Conservation (phyloP, 2,888 invertebrate genomes). For the Scrobipalpa costella region DNA sequence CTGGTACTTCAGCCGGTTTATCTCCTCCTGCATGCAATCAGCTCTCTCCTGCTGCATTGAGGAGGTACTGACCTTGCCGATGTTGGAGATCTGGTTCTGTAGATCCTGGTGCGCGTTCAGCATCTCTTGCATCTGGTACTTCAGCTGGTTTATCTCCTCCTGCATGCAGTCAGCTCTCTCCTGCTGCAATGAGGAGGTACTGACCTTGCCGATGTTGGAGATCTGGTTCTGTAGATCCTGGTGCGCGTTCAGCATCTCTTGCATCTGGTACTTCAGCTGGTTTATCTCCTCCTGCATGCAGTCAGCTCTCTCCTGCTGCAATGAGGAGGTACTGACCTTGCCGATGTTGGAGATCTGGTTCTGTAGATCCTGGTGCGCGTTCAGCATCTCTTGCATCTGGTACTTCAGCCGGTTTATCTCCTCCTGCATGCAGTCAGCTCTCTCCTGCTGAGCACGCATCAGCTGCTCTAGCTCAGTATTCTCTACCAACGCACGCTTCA, state of each 20-base stretch:
- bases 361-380: not conserved
- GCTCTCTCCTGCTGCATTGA: no score
- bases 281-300: no score
- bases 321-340: not conserved
- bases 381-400: slow-evolving; percentile 53
- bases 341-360: slow-evolving; percentile 1
- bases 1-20: no score
- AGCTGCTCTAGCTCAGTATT: slow-evolving; percentile 55
- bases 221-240: not conserved
- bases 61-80: no score
- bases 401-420: slow-evolving; percentile 61
- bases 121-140: no score
- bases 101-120: no score
- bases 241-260: no score
- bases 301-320: not conserved
- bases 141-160: no score
- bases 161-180: not conserved
- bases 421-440: slow-evolving; percentile 62
- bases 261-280: no score
- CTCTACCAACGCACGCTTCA: slow-evolving; percentile 63
- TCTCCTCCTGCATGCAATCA: no score
- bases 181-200: not conserved
- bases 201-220: slow-evolving; percentile 2
- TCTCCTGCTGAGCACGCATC: slow-evolving; percentile 59
- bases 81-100: no score